A percentile compares a stretch with the other conserved stretches of the same genome.
phyloP scores from a whole-genome alignment of 2,797 vertebrate species.

The Poeciliopsis paucimaculata region DNA sequence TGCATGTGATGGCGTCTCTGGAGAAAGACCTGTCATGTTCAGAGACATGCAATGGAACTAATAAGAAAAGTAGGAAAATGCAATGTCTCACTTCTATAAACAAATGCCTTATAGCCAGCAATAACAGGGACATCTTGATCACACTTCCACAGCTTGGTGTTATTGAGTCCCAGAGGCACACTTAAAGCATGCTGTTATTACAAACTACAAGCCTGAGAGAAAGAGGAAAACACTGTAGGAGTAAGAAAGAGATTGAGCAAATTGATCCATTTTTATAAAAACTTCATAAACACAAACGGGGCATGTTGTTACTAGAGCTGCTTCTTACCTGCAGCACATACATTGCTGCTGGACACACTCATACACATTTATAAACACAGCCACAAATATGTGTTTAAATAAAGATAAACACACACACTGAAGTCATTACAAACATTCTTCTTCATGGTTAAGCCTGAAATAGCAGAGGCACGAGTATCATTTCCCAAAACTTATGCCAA shows the following conservation, averaged over 20 bases:
- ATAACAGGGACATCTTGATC: slow-evolving; percentile 58
- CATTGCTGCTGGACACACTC: slow-evolving; percentile 28
- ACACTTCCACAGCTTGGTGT: slow-evolving; percentile 61
- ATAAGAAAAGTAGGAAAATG: slow-evolving; percentile 68
- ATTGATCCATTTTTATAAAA: slow-evolving; percentile 64
- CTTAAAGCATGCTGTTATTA: slow-evolving; percentile 71
- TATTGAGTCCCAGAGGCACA: slow-evolving; percentile 76
- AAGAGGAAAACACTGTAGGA: slow-evolving; percentile 25
- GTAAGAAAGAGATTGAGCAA: slow-evolving; percentile 52
- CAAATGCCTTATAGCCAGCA: slow-evolving; percentile 64
- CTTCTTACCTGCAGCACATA: slow-evolving; percentile 33
- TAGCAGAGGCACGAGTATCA: slow-evolving; percentile 38
- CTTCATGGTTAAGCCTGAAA: slow-evolving; percentile 48
- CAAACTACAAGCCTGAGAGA: slow-evolving; percentile 54
- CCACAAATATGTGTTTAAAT: slow-evolving; percentile 28
- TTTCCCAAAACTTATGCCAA: slow-evolving; percentile 44
- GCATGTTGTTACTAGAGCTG: slow-evolving; percentile 47
- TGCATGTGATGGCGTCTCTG: slow-evolving; percentile 43
- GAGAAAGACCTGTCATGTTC: slow-evolving; percentile 44
- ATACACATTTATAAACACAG: slow-evolving; percentile 2
- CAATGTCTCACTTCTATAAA: slow-evolving; percentile 65
- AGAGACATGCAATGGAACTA: slow-evolving; percentile 38
- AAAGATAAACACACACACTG: slow-evolving; percentile 23
- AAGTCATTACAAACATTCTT: slow-evolving; percentile 35
- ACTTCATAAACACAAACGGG: slow-evolving; percentile 59